Conservation (phyloP, 2,797 vertebrate genomes). For the Chaunax sp. region DNA sequence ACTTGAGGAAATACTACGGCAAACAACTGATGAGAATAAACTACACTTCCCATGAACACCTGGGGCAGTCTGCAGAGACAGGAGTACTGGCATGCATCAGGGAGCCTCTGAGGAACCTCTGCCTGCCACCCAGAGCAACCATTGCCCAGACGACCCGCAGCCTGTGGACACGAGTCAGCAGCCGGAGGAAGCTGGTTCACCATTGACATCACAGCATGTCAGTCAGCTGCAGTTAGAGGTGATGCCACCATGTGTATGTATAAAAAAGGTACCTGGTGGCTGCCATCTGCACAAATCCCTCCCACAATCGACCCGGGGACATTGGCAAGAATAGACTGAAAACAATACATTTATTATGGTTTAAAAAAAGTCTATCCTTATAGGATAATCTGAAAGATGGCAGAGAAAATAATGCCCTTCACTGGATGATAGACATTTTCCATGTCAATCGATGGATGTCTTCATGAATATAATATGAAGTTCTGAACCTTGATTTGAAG, state of each 20-base stretch:
- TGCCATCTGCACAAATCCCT: no score
- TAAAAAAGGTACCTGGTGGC: no score
- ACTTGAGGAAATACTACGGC: slow-evolving; percentile 81
- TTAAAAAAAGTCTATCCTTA: not conserved
- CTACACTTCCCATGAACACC: slow-evolving; percentile 80
- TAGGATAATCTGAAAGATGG: not conserved
- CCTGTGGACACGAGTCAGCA: slow-evolving; percentile 81
- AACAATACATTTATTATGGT: not conserved
- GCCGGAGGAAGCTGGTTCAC: slow-evolving; percentile 71
- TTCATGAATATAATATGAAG: not conserved
- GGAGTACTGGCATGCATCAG: slow-evolving; percentile 78
- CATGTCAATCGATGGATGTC: not conserved
- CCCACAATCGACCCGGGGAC: not conserved
- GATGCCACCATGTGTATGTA: no score
- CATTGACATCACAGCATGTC: slow-evolving; percentile 27
- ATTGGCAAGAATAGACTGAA: not conserved
- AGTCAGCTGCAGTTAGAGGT: not conserved
- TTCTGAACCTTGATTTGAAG: not conserved
- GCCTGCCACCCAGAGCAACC: slow-evolving; percentile 62
- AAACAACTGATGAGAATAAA: slow-evolving; percentile 81
- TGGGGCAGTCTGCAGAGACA: slow-evolving; percentile 65
- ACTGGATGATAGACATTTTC: no score
- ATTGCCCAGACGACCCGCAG: slow-evolving; percentile 73
- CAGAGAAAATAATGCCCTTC: no score
- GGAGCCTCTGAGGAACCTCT: slow-evolving; percentile 78